These are phyloP conservation scores for Oryzias dopingdopingensis DNA, from an alignment of 2,797 vertebrate species.

Conservation along the genomic window DNA sequence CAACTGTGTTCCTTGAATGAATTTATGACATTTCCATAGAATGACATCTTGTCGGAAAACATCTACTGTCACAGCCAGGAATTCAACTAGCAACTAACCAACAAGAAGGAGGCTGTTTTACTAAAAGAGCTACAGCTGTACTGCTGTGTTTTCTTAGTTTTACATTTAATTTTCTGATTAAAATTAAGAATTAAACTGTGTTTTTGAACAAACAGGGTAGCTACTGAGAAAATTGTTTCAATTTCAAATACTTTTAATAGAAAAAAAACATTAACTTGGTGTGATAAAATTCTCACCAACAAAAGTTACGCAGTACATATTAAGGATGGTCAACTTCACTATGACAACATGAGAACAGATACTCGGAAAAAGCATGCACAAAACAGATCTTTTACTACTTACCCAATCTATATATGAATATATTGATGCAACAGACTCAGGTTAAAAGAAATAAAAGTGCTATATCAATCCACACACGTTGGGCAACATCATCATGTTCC, in stretches of 20 bases:
- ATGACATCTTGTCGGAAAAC: too few relatives aligned
- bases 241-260: neutral
- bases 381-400: neutral
- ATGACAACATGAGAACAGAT: neutral
- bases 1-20: too few relatives aligned
- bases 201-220: neutral
- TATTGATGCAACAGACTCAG: constrained; percentile 1
- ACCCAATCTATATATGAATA: neutral
- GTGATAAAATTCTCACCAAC: constrained; percentile 26
- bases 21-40: too few relatives aligned
- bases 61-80: too few relatives aligned
- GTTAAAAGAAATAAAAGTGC: neutral
- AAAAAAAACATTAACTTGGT: constrained; percentile 6
- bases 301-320: constrained; percentile 26
- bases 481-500: neutral
- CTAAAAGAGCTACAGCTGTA: too few relatives aligned
- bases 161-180: neutral
- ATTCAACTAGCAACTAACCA: too few relatives aligned
- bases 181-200: neutral
- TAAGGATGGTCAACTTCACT: neutral
- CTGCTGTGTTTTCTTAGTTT: too few relatives aligned
- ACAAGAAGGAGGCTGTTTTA: too few relatives aligned
- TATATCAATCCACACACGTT: constrained; percentile 28
- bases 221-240: neutral
- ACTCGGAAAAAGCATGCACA: constrained; percentile 2